Conservation (phyloP, 2,888 invertebrate genomes). For the Mimachlamys varia region DNA sequence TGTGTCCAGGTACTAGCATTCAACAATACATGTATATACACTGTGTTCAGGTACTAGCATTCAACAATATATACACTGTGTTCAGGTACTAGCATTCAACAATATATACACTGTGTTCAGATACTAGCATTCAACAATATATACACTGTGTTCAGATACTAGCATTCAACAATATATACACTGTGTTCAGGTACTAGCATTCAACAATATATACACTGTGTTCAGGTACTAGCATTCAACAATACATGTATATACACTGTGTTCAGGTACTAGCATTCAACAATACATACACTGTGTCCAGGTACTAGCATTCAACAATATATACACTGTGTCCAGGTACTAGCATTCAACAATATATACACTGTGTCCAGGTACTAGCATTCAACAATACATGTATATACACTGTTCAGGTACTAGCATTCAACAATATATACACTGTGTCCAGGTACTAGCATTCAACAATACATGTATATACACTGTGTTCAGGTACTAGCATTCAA, state of each 20-base stretch:
- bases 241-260: no score
- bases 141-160: no score
- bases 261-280: constrained; percentile 91
- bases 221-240: constrained; percentile 73
- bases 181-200: constrained; percentile 77
- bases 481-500: constrained; percentile 91
- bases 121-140: constrained; percentile 58
- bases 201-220: constrained; percentile 50
- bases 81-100: constrained; percentile 73
- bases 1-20: constrained; percentile 75
- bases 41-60: no score
- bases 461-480: no score
- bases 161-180: constrained; percentile 89
- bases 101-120: constrained; percentile 70
- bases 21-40: no score
- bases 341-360: not conserved
- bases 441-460: constrained; percentile 73
- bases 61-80: constrained; percentile 86
- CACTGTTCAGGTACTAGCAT: constrained; percentile 77
- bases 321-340: constrained; percentile 75
- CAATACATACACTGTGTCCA: constrained; percentile 84
- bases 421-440: constrained; percentile 50
- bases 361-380: no score
- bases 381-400: constrained; percentile 89
- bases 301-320: constrained; percentile 62